Percentiles rank a stretch among this genome's conserved stretches.
These are phyloP conservation scores for Cliona cf. orientalis DNA, from an alignment of 37 sponge, comb jelly and placozoan genomes.

Conservation along the genomic window DNA sequence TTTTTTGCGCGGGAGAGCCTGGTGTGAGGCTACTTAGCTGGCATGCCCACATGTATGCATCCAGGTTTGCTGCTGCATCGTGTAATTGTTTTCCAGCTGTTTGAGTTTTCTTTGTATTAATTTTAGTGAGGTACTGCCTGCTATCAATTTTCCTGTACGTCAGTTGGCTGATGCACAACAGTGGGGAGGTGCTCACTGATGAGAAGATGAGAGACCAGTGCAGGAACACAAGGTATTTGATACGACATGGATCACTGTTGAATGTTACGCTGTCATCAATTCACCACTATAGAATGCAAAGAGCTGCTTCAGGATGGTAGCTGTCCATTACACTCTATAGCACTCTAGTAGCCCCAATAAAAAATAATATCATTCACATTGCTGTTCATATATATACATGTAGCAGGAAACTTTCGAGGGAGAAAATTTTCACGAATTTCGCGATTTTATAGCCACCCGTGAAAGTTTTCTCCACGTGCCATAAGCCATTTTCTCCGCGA, in stretches of 20 bases:
- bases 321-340: too few relatives aligned
- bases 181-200: conserved; percentile 96
- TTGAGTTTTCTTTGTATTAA: not conserved
- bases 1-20: too few relatives aligned
- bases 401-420: too few relatives aligned
- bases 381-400: too few relatives aligned
- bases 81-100: not conserved
- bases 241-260: not conserved
- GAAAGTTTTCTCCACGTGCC: too few relatives aligned
- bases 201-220: conserved; percentile 99
- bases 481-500: too few relatives aligned
- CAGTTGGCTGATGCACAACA: conserved; percentile 79
- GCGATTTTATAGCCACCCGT: too few relatives aligned
- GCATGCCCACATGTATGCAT: conserved; percentile 92
- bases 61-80: conserved; percentile 67
- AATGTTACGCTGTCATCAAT: too few relatives aligned
- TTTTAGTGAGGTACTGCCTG: conserved; percentile 85
- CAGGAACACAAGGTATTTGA: conserved; percentile 90
- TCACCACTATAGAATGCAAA: conserved; percentile 60
- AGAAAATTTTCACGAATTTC: too few relatives aligned
- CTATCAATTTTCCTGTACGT: conserved; percentile 86
- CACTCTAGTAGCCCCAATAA: too few relatives aligned
- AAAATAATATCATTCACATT: too few relatives aligned
- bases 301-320: conserved; percentile 81
- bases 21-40: too few relatives aligned